Evolutionary conservation across 1,140 invertebrate genomes (phyloP), one percentile per base, ranked within the genome.

Genomic region (Papilio aristodemus): DNA sequence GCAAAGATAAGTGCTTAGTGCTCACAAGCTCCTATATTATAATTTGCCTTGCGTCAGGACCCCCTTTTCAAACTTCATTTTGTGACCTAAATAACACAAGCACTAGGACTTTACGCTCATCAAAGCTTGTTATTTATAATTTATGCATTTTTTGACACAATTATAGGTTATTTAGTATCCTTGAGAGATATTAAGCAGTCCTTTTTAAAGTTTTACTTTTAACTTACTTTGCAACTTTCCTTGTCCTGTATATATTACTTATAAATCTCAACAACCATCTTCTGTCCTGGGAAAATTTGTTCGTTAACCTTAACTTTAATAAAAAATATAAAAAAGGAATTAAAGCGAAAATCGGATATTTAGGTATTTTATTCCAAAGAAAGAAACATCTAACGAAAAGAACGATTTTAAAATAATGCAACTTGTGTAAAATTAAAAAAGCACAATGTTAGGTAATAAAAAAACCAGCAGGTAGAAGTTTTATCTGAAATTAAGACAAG

Each of bases 1-100:
- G 62, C 62, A 64, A 64, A 64, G 62, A 64, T 64, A 22, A 64
- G 62, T 46, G 62, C 38, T 64, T 64, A 19, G 19, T 22, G 38
- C 17, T 57, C 25, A 64, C 62, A 14, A 13, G 62, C 62, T 43
- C 39, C 39, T 46, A 27, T 64, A 50, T 43, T 66, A 46, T 36
- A 66, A 66, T 46, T 66, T 66, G 41, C 19, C 22, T 66, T 6
- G 13, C n/a, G 22, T n/a, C 22, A 43, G 22, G 41, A 46, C 22
- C 39, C 22, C 39, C 62, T 46, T 32, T 50, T 66, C 27, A 66
- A 66, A 66, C 39, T 46, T 32, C 13, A 66, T 46, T 43, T 46
- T 39, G 11, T 46, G 62, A 66, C 62, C 62, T 46, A 37, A 66
- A 66, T 66, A 66, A 63, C 17, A 8, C 17, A 38, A 19, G 59